Evolutionary conservation across 2,888 invertebrate species (phyloP).

Genomic region (Chrysotoxum bicinctum): DNA sequence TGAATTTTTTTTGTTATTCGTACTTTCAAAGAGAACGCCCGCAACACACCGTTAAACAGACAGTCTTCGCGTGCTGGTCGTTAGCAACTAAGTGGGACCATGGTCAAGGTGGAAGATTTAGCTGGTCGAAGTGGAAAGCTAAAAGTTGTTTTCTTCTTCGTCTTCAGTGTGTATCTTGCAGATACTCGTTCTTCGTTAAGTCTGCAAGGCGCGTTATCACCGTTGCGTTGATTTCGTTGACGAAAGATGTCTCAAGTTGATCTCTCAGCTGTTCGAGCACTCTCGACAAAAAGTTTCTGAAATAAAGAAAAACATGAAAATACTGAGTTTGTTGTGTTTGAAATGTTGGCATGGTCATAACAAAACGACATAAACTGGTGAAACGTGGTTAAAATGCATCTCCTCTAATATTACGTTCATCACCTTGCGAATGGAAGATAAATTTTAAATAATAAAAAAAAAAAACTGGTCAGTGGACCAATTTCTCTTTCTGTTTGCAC

Average conservation of each 20-base stretch:
- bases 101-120: conserved; percentile 46
- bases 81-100: conserved; percentile 56
- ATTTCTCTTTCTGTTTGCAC: conserved; percentile 71
- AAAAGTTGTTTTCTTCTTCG: conserved; percentile 45
- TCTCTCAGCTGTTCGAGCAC: conserved; percentile 46
- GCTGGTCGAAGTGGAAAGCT: conserved; percentile 62
- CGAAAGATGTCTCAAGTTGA: conserved; percentile 2
- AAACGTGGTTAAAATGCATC: conserved; percentile 38
- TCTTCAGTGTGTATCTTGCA: conserved; percentile 4
- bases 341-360: background rate
- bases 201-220: conserved; percentile 66
- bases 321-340: conserved; percentile 8
- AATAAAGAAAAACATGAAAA: conserved; percentile 16
- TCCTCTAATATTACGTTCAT: conserved; percentile 46
- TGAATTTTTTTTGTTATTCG: background rate
- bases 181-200: conserved; percentile 72
- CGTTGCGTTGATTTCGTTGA: background rate
- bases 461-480: conserved; percentile 67
- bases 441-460: background rate
- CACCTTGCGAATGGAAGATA: conserved; percentile 21
- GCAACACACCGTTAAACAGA: conserved; percentile 7
- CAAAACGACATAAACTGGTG: conserved; percentile 19
- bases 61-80: conserved; percentile 43
- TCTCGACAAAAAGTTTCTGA: conserved; percentile 27
- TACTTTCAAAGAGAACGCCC: background rate